These are phyloP conservation scores for Tachysurus fulvidraco DNA, from an alignment of 2,113 vertebrate species.

Conservation along the genomic window DNA sequence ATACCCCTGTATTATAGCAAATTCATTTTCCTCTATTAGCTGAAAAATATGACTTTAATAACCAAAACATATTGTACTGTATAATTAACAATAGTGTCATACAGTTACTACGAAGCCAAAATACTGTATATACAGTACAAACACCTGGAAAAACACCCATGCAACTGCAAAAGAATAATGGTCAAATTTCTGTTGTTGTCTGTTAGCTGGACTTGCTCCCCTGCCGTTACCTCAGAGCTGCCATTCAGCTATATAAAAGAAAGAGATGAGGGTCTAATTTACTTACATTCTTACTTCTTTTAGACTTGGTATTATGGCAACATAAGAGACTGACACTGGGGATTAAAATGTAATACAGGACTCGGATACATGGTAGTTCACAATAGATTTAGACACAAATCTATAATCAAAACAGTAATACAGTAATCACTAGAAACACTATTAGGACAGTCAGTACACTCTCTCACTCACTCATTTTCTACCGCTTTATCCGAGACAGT, in stretches of 20 bases:
- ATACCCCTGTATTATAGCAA: too few relatives aligned
- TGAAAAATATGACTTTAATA: too few relatives aligned
- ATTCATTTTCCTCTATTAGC: too few relatives aligned
- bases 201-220: conserved; percentile 59
- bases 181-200: conserved; percentile 55
- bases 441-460: too few relatives aligned
- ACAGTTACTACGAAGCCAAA: not conserved
- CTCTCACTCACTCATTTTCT: too few relatives aligned
- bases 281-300: too few relatives aligned
- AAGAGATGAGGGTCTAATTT: too few relatives aligned
- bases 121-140: not conserved
- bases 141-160: not conserved
- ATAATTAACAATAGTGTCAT: too few relatives aligned
- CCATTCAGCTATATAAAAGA: conserved; percentile 62
- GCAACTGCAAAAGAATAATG: conserved; percentile 19
- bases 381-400: not conserved
- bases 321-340: conserved; percentile 13
- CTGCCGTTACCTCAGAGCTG: conserved; percentile 57
- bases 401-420: too few relatives aligned
- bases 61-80: too few relatives aligned
- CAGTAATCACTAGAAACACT: too few relatives aligned
- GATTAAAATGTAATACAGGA: not conserved
- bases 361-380: not conserved
- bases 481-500: too few relatives aligned
- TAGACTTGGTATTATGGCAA: conserved; percentile 20